Evolutionary conservation across 1,140 invertebrate genomes (phyloP).

Genomic region (Xylocopa sonorina): DNA sequence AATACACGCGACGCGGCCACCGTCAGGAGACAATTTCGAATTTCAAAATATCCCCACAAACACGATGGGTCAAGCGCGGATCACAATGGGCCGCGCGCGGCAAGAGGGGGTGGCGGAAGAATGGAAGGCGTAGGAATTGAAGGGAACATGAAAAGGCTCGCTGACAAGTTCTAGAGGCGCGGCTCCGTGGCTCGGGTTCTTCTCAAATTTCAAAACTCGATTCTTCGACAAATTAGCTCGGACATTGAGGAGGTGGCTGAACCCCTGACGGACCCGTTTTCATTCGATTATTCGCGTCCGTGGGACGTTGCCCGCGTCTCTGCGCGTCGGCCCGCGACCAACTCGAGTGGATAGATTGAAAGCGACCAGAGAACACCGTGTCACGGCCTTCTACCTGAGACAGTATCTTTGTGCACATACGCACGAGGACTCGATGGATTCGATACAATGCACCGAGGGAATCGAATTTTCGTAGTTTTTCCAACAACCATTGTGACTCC

Average conservation of each 20-base stretch:
- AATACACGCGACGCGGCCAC: conserved; percentile 61
- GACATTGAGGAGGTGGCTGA: conserved; percentile 62
- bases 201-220: conserved; percentile 79
- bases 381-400: conserved; percentile 21
- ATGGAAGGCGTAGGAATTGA: conserved; percentile 38
- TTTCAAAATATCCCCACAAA: conserved; percentile 71
- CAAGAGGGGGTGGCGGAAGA: conserved; percentile 5
- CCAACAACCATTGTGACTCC: neutral
- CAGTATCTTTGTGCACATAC: conserved; percentile 17
- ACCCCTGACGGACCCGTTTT: conserved; percentile 46
- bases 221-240: conserved; percentile 77
- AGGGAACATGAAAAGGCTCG: conserved; percentile 71
- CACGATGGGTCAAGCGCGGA: conserved; percentile 54
- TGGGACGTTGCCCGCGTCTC: conserved; percentile 50
- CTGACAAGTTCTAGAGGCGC: conserved; percentile 64
- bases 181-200: conserved; percentile 26
- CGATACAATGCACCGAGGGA: neutral
- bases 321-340: conserved; percentile 33
- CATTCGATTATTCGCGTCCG: conserved; percentile 57
- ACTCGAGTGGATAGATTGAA: conserved; percentile 41
- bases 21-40: conserved; percentile 60
- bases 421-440: neutral
- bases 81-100: conserved; percentile 19
- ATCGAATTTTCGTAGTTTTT: neutral
- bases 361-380: conserved; percentile 15